Evolutionary conservation across 1,140 invertebrate species (phyloP).

Genomic region (Sesamia nonagrioides): DNA sequence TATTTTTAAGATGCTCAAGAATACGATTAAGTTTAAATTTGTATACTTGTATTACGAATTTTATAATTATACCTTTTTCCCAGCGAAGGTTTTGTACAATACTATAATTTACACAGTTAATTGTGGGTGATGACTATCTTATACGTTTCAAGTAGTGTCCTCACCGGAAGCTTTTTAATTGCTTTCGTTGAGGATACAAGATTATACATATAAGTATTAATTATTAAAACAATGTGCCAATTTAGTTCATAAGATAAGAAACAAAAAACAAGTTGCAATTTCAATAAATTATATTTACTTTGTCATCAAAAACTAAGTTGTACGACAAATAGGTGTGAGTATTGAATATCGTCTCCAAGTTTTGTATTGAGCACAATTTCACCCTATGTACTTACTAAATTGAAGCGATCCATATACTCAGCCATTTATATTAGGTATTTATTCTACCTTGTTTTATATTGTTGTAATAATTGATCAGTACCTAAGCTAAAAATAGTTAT

Average conservation of each 20-base stretch:
- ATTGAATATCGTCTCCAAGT: not conserved
- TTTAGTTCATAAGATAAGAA: not conserved
- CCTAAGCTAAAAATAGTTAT: not conserved
- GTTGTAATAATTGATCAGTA: not conserved
- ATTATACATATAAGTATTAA: no score
- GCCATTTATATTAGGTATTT: not conserved
- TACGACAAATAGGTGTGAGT: no score
- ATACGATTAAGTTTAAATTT: not conserved
- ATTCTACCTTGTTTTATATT: conserved; percentile 1
- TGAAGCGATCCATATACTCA: not conserved
- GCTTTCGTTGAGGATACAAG: no score
- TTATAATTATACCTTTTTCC: not conserved
- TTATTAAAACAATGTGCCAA: not conserved
- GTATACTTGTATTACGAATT: not conserved
- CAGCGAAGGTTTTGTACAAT: not conserved
- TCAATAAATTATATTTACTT: no score
- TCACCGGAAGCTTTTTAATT: no score
- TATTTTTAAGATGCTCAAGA: conserved; percentile 21
- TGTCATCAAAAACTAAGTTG: not conserved
- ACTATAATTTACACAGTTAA: not conserved
- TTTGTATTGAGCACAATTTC: conserved; percentile 12
- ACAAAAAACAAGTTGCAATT: not conserved
- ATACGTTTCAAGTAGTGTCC: no score
- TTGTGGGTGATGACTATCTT: no score
- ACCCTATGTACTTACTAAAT: conserved; percentile 2